Base-by-base conservation (phyloP, 2,888 invertebrate genomes). In the Rhamnusium bicolor region DNA sequence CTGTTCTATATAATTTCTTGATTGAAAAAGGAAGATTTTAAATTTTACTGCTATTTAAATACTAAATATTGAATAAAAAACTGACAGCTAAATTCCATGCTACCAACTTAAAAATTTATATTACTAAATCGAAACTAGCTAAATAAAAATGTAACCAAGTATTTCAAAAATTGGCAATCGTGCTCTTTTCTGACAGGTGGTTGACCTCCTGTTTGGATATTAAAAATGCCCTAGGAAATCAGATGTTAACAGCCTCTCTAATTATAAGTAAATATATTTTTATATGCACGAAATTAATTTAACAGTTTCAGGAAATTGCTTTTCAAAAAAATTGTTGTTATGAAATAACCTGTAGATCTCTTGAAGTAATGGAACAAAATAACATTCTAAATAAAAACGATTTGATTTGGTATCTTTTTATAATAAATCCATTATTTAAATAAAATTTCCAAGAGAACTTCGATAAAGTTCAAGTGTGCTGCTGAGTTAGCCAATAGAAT, bases 351-450 rank as follows among this genome's bases (percentile, higher is more conserved):
- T 29, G 12, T 27, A 29, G 18, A 1, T 60, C 6, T 24, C 24
- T 24, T 14, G 10, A 19, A 14, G 46, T 18, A 53, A 51, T 18
- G 19, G 14, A 66, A 19, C 19, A 54, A 24, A 10, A 6, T 54
- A 21, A 54, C 19, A 19, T 24, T 61, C 18, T 19, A 53, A 51
- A 8, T 56, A 56, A 56, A n/a, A 61, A 54, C 16, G 46, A 67
- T 56, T 67, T 21, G 46, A 56, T 56, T 40, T 46, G 56, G 46
- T 24, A n/a, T 5, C 40, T 67, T 56, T 67, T 67, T 67, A 21
- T 46, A 53, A 5, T 18, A 53, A 49, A 14, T 16, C 47, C 7
- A 53, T 40, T 66, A 66, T 61, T 61, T 19, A 51, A 32, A 66
- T 40, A 54, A 67, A 67, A 56, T 56, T 46, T 46, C 67, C 29